These are phyloP conservation scores for Blastobasis lacticolella DNA, from an alignment of 2,888 invertebrate species.

Conservation along the genomic window DNA sequence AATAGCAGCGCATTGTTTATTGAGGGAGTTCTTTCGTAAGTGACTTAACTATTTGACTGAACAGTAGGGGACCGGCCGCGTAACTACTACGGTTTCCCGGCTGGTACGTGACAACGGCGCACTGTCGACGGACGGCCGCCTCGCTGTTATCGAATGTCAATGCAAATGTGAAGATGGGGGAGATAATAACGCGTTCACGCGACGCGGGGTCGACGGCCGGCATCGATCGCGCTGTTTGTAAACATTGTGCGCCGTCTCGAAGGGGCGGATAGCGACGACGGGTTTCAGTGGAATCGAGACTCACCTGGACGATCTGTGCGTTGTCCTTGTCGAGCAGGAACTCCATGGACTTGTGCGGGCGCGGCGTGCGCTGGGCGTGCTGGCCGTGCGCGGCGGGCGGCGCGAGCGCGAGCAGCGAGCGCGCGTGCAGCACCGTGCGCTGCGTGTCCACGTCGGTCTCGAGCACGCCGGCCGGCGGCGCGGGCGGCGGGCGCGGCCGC, in stretches of 20 bases:
- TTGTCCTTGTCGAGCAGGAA: conserved; percentile 95
- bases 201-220: conserved; percentile 35
- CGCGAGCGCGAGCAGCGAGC: conserved; percentile 67
- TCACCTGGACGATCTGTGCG: conserved; percentile 89
- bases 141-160: no score
- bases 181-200: no score
- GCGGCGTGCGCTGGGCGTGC: conserved; percentile 76
- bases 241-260: conserved; percentile 39
- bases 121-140: no score
- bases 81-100: no score
- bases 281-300: conserved; percentile 31
- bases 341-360: conserved; percentile 94
- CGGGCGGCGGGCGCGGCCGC: conserved; percentile 50
- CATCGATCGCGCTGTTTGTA: conserved; percentile 64
- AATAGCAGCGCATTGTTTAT: conserved; percentile 7
- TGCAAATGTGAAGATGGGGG: no score
- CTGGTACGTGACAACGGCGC: no score
- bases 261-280: conserved; percentile 5
- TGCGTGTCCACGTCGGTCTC: conserved; percentile 91
- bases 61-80: no score
- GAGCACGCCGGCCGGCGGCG: conserved; percentile 84
- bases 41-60: background rate
- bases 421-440: conserved; percentile 69
- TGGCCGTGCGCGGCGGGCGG: conserved; percentile 65
- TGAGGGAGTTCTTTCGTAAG: conserved; percentile 1